These are phyloP conservation scores for Phenganax subtilis DNA, from an alignment of 92 coral and sea anemone species.

Conservation along the genomic window DNA sequence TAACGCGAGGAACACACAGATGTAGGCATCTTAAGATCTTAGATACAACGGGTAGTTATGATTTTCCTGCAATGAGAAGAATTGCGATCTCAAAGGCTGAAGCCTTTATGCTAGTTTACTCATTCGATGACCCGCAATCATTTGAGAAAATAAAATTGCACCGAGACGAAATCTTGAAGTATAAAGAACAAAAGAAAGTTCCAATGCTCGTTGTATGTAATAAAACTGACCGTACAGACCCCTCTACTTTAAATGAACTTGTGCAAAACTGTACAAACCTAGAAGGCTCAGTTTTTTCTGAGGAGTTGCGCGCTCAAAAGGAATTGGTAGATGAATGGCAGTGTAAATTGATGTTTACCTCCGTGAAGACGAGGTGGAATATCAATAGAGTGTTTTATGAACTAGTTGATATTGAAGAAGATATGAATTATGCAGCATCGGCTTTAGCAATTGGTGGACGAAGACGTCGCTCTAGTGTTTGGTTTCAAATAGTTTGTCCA, in stretches of 20 bases:
- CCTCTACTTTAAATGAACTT: constrained; percentile 36
- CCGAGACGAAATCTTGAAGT: constrained; percentile 61
- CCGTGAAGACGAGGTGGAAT: constrained; percentile 35
- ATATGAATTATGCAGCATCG: not conserved
- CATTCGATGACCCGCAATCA: constrained; percentile 56
- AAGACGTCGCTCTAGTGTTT: constrained; percentile 29
- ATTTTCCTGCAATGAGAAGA: constrained; percentile 90
- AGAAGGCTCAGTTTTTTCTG: not conserved
- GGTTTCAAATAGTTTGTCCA: constrained; percentile 32
- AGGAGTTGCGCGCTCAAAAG: constrained; percentile 15
- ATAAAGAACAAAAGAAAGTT: constrained; percentile 37
- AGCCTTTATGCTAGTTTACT: constrained; percentile 74
- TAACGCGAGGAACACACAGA: constrained; percentile 61
- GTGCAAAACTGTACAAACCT: not conserved
- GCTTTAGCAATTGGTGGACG: not conserved
- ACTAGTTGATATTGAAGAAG: constrained; percentile 36
- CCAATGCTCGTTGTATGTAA: constrained; percentile 85
- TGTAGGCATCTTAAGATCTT: constrained; percentile 68
- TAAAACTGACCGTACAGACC: constrained; percentile 43
- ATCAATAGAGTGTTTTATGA: constrained; percentile 36
- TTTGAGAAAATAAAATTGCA: constrained; percentile 64
- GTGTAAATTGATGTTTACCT: constrained; percentile 32
- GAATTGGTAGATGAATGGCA: constrained; percentile 31
- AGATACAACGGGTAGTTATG: constrained; percentile 88
- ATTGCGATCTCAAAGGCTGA: constrained; percentile 80